A percentile compares a stretch with the other conserved stretches of the same genome.
These are phyloP conservation scores for Pseudomyrmex pallidus DNA, from an alignment of 1,140 invertebrate genomes.

Conservation along the genomic window DNA sequence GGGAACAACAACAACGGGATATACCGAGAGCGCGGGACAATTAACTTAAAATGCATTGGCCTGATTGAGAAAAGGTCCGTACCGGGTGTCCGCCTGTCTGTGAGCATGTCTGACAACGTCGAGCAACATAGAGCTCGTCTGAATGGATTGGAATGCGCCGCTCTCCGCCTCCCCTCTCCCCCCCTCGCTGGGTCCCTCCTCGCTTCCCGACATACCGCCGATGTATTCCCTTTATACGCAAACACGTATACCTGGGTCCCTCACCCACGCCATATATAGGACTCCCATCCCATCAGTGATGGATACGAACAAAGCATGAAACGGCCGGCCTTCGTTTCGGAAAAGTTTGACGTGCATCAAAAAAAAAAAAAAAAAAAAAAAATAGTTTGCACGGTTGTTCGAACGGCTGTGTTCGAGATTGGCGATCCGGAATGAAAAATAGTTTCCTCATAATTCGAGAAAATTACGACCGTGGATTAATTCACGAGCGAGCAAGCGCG, in stretches of 20 bases:
- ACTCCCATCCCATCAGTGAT: conserved; percentile 60
- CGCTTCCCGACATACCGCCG: conserved; percentile 65
- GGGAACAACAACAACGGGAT: conserved; percentile 69
- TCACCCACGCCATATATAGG: conserved; percentile 70
- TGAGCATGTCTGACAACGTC: conserved; percentile 82
- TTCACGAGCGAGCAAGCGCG: neutral
- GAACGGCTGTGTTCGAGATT: neutral
- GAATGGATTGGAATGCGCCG: conserved; percentile 82
- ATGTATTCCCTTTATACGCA: conserved; percentile 77
- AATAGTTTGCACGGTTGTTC: neutral
- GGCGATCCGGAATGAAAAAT: neutral
- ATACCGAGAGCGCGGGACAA: conserved; percentile 72
- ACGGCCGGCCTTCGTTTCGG: neutral
- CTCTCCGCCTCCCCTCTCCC: conserved; percentile 65
- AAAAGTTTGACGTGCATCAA: neutral
- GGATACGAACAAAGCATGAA: conserved; percentile 63
- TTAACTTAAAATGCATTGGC: conserved; percentile 78
- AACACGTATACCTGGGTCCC: conserved; percentile 68
- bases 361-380: too few species aligned
- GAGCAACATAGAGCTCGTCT: conserved; percentile 80
- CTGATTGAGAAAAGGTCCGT: conserved; percentile 75
- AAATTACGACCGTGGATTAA: conserved; percentile 26
- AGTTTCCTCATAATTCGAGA: neutral
- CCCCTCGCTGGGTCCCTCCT: conserved; percentile 34
- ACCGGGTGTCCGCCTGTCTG: conserved; percentile 77